Base-by-base conservation (phyloP, 2,888 invertebrate genomes). In the Drosophila yooni region DNA sequence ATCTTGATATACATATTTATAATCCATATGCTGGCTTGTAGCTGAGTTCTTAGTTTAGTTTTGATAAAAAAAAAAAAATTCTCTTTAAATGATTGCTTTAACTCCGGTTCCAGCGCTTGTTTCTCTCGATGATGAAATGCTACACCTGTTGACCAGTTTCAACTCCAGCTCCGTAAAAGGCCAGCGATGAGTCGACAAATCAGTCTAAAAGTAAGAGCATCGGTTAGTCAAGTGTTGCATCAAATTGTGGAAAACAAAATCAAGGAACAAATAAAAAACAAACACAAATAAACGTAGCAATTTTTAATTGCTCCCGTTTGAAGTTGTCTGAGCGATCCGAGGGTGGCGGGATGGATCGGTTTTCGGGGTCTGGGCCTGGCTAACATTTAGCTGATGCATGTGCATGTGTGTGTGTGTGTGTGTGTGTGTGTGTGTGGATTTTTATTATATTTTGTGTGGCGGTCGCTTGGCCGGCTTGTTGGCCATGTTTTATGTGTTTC, bases 401-500 rank as follows among this genome's bases (percentile, higher is more conserved):
- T 31, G 53, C 57, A 31, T 70, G 25, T 63, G 60, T 65, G 38
- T 59, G 34, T 64, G 31, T 61, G 34, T 63, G 29, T 36, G 51
- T 70, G 56, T 68, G 33, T 63, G 60, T 67, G 40, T 64, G 33
- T 51, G 64, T 48, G 68, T 65, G 67, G 65, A 82, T 76, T 84
- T 83, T 85, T 81, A 85, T 88, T 83, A 75, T 85, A 82, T 84
- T 70, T 74, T 79, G 79, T 72, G 67, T 70, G 75, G 69, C 75
- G 63, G 81, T 52, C 75, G 74, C 77, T 81, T 83, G 66, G 71
- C 61, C 70, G 52, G 73, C 79, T 75, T 78, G 80, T 85, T 85
- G 86, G 74, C 88, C 88, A 78, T 84, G 85, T 87, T 87, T 87
- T 87, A 87, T 87, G 87, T 83, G 83, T 87, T 87, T 89, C 89